phyloP scores from a whole-genome alignment of 2,797 vertebrate species.

The Acipenser transmontanus region DNA sequence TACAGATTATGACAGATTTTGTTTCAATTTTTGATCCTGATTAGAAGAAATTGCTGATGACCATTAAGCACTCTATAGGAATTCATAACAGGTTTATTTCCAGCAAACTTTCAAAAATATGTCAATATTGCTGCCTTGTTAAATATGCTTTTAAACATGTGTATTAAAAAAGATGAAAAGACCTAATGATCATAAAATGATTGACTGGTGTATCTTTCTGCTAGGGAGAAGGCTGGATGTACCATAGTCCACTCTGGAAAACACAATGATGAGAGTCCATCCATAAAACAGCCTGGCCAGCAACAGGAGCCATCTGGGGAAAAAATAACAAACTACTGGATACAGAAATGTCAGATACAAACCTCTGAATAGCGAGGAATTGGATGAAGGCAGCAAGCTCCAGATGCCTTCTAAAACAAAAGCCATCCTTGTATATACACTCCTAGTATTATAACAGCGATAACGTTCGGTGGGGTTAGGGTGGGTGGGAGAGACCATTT shows the following conservation, averaged over 20 bases:
- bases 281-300: too few relatives aligned
- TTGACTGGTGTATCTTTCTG: conserved; percentile 1
- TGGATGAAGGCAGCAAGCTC: not conserved
- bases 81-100: too few relatives aligned
- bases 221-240: conserved; percentile 85
- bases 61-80: too few relatives aligned
- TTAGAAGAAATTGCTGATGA: too few relatives aligned
- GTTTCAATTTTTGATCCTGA: too few relatives aligned
- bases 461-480: conserved; percentile 17
- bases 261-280: conserved; percentile 54
- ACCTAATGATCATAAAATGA: not conserved
- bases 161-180: too few relatives aligned
- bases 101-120: too few relatives aligned
- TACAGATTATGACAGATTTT: too few relatives aligned
- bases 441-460: conserved; percentile 26
- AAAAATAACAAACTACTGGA: conserved; percentile 16
- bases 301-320: conserved; percentile 2
- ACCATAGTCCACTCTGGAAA: conserved; percentile 81
- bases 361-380: not conserved
- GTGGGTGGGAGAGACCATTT: conserved; percentile 44
- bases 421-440: conserved; percentile 37
- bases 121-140: too few relatives aligned
- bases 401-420: conserved; percentile 26
- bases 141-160: too few relatives aligned
- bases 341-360: not conserved